Evolutionary conservation across 2,797 vertebrate genomes (phyloP).

Genomic region (Pseudochromis fuscus): DNA sequence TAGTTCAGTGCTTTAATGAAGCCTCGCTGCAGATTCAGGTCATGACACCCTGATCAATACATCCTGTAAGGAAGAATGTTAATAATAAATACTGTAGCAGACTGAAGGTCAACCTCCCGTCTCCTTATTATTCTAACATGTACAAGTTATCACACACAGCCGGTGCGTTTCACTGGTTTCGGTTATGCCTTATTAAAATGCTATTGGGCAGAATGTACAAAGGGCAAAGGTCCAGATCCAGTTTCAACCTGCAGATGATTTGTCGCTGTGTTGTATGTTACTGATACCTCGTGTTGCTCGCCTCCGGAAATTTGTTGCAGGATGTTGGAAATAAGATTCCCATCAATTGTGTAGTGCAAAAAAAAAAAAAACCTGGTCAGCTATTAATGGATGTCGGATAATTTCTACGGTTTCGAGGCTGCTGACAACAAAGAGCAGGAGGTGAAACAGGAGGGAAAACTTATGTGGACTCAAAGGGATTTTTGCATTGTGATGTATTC

Average conservation of each 20-base stretch:
- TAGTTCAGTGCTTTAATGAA: no score
- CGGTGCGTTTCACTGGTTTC: slow-evolving; percentile 39
- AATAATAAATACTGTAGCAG: slow-evolving; percentile 31
- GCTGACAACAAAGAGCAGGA: slow-evolving; percentile 37
- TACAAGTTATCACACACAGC: slow-evolving; percentile 44
- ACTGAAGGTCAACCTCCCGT: slow-evolving; percentile 53
- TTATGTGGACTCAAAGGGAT: slow-evolving; percentile 23
- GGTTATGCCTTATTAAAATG: slow-evolving; percentile 78
- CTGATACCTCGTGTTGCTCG: slow-evolving; percentile 76
- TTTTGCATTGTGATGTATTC: slow-evolving; percentile 41
- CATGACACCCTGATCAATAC: slow-evolving; percentile 14
- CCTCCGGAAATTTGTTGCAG: slow-evolving; percentile 79
- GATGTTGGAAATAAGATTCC: slow-evolving; percentile 79
- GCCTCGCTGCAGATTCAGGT: background rate
- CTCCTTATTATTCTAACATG: slow-evolving; percentile 67
- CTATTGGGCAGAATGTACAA: slow-evolving; percentile 75
- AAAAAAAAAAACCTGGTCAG: slow-evolving; percentile 60
- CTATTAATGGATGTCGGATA: slow-evolving; percentile 54
- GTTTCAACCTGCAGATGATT: slow-evolving; percentile 82
- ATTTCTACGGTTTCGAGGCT: slow-evolving; percentile 50
- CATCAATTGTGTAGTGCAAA: slow-evolving; percentile 44
- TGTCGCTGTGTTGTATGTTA: slow-evolving; percentile 79
- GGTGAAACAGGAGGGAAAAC: slow-evolving; percentile 27
- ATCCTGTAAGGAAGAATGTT: slow-evolving; percentile 14
- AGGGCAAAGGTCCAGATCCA: slow-evolving; percentile 71